Evolutionary conservation across 2,797 vertebrate genomes (phyloP).

Genomic region (Sandelia bainsii): DNA sequence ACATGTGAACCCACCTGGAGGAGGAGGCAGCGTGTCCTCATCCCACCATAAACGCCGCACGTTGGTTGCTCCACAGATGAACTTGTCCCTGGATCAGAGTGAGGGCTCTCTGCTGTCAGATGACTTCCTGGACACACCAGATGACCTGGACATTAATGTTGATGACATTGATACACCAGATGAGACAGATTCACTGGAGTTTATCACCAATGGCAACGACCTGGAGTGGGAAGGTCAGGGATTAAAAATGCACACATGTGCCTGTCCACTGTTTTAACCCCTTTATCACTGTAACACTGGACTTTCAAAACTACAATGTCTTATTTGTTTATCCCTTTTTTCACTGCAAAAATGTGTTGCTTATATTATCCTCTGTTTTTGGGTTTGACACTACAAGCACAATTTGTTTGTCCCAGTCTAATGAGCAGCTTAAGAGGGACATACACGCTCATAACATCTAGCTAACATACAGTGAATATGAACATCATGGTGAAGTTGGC

Average conservation of each 20-base stretch:
- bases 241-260: not conserved
- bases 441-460: no score
- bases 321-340: no score
- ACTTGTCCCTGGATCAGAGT: slow-evolving; percentile 96
- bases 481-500: no score
- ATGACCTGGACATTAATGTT: slow-evolving; percentile 97
- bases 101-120: slow-evolving; percentile 96
- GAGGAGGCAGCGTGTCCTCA: slow-evolving; percentile 71
- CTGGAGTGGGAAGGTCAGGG: slow-evolving; percentile 95
- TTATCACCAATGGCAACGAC: slow-evolving; percentile 94
- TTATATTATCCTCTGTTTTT: no score
- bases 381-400: no score
- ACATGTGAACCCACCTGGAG: slow-evolving; percentile 82
- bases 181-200: slow-evolving; percentile 96
- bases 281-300: not conserved
- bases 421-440: no score
- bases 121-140: slow-evolving; percentile 94
- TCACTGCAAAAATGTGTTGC: no score
- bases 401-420: no score
- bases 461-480: no score
- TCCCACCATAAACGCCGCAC: slow-evolving; percentile 91
- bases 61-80: slow-evolving; percentile 94
- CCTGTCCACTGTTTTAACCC: not conserved
- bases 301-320: not conserved
- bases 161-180: slow-evolving; percentile 98